Base-by-base conservation (phyloP, 2,113 vertebrate genomes). In the Rhegmatorhina hoffmannsi region DNA sequence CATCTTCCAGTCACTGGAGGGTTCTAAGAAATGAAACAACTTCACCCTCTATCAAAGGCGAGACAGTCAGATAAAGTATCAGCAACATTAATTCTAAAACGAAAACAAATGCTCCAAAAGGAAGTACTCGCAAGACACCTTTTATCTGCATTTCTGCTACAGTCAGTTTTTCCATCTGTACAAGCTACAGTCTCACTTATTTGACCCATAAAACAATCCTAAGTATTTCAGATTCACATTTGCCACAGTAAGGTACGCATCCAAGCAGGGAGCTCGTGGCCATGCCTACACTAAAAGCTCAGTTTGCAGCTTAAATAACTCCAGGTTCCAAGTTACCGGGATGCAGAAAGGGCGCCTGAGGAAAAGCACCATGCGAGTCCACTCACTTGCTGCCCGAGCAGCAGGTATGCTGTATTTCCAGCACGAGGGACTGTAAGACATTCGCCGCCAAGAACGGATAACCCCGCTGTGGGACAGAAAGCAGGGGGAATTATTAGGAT, bases 241-340 rank as follows among this genome's bases (percentile, higher is more conserved):
- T 53, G 23, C 17, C 59, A 63, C 33, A 16, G 34, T 8, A 36
- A 68, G 33, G 34, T 7, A 46, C 9, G 1, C 17, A 69, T n/a
- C 15, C 44, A 66, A 73, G 52, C 25, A 63, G 33, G 12, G 55
- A 79, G 19, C 11, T 76, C 12, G 4, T 0, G 4, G 15, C 67
- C 13, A 6, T 3, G 3, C 11, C 40, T 28, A 55, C 25, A 3
- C 29, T 9, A 49, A 85, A 73, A 77, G 11, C 26, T 59, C 66
- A 2, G 13, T 44, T 85, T 59, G 29, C 8, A 10, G 23, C 36
- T 75, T 24, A 77, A 67, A 12, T 9, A 60, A 47, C 25, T 13
- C 34, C 1, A 0, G 2, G 2, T 74, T 60, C 53, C 1, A 3
- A 10, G 19, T n/a, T 19, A 5, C 0, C 14, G 28, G 19, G n/a